Base-by-base conservation (phyloP, 2,113 vertebrate genomes). In the Poicephalus meyeri region DNA sequence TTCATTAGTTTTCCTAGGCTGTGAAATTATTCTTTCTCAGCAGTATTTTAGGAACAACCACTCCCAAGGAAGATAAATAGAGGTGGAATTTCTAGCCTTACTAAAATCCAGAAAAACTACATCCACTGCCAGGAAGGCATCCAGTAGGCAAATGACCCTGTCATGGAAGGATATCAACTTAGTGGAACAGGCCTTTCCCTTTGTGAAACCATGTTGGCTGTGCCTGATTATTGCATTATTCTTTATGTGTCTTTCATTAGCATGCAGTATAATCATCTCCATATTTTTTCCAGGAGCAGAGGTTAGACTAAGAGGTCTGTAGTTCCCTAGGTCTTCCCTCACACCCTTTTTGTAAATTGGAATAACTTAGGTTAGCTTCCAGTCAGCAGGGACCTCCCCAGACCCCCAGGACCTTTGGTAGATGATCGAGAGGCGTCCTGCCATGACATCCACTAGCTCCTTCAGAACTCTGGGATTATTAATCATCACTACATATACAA, bases 291-390 rank as follows among this genome's bases (percentile, higher is more conserved):
- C 6, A n/a, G 63, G 16, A 28, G 1, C 4, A 55, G 18, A 68
- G 15, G 8, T 74, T 58, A 82, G 28, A 19, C 8, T 72, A 10
- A 25, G 3, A 39, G 28, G 6, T 64, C 53, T 44, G 8, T 69
- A 44, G 31, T 44, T 70, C 55, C 31, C 13, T 70, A 35, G 23
- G 28, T 64, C 13, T 77, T 76, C 61, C 10, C 7, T 50, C 37
- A n/a, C 14, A 5, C 1, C 6, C 4, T 10, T 58, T 16, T 19
- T 35, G 14, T 77, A 66, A 44, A 33, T 0, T 60, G 7, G 6
- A 58, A 26, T 56, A 77, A 3, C 13, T 8, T 0, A 58, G 24
- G 7, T 7, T 37, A 35, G 7, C 8, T 80, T 50, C 11, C 26
- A 68, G 26, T 49, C 35, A 23, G 23, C 28, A 50, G 19, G 11